Base-by-base conservation (phyloP, 2,797 vertebrate species). In the Sphenopsis melanotis region DNA sequence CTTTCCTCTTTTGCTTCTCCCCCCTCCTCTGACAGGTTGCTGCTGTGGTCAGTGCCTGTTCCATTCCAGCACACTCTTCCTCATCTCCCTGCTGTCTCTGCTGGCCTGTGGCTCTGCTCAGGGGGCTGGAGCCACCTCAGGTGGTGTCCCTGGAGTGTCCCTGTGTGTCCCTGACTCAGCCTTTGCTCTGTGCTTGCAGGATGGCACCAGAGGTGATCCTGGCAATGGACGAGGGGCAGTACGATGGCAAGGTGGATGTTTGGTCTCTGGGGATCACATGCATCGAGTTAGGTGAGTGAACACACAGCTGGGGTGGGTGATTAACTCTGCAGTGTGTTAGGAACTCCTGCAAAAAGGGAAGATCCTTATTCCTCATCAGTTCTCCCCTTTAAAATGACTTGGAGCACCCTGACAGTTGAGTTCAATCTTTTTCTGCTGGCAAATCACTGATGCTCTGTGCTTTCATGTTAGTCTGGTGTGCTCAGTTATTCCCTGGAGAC, bases 191-290 rank as follows among this genome's bases (percentile, higher is more conserved):
- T 95, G 34, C 59, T 93, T 97, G 86, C 96, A 99, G 99, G 99
- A 99, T 99, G 99, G 99, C 99, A 94, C 99, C 99, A 81, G 99
- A 99, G 97, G 99, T 99, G 96, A 99, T 99, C 97, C 98, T 99
- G 85, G 99, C 99, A 83, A 99, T 99, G 99, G 99, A 99, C 3
- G 99, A 99, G 98, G 99, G 99, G 57, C 99, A 99, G 91, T 99
- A 99, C 26, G 99, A 99, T 47, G 99, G 99, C 6, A 99, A 99
- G 93, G 99, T 99, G 93, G 99, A 99, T 91, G 97, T 99, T 95
- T 99, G 99, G 99, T 99, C 99, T 27, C 98, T 99, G 41, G 99
- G 99, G 83, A 99, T 99, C 98, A 99, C 99, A 6, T 99, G 99
- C 96, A 99, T 99, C 94, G 99, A 99, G 97, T 95, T 99, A 82